Evolutionary conservation across 2,113 vertebrate species (phyloP).

Genomic region (Podilymbus podiceps): DNA sequence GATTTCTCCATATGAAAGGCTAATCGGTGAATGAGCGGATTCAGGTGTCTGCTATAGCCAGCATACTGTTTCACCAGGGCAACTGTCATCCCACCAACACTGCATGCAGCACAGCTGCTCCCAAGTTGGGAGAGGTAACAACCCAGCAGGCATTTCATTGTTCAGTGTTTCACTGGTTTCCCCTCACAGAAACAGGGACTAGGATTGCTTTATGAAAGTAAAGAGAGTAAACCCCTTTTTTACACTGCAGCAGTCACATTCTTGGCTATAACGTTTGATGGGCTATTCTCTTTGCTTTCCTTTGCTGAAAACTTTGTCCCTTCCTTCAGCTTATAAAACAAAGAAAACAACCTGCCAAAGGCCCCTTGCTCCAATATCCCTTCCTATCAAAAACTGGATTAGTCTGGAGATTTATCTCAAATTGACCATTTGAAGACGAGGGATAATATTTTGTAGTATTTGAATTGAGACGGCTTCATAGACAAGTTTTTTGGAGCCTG

Average conservation of each 20-base stretch:
- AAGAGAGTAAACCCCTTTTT: neutral
- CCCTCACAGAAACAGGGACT: neutral
- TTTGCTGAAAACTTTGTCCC: neutral
- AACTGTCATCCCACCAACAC: neutral
- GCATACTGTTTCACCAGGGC: neutral
- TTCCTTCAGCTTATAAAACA: neutral
- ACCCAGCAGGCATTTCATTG: neutral
- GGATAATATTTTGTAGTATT: neutral
- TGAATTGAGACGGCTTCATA: neutral
- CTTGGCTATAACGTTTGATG: neutral
- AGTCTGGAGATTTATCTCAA: neutral
- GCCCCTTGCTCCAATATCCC: neutral
- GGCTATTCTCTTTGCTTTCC: neutral
- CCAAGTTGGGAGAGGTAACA: neutral
- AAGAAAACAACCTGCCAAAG: neutral
- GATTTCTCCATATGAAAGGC: neutral
- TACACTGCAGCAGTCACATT: neutral
- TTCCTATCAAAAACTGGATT: neutral
- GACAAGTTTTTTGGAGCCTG: neutral
- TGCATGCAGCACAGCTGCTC: neutral
- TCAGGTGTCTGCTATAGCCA: neutral
- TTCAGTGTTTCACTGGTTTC: neutral
- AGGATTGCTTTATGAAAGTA: neutral
- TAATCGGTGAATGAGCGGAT: neutral
- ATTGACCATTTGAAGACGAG: neutral